phyloP scores from a whole-genome alignment of 2,888 invertebrate genomes.

The Synergus itoensis region DNA sequence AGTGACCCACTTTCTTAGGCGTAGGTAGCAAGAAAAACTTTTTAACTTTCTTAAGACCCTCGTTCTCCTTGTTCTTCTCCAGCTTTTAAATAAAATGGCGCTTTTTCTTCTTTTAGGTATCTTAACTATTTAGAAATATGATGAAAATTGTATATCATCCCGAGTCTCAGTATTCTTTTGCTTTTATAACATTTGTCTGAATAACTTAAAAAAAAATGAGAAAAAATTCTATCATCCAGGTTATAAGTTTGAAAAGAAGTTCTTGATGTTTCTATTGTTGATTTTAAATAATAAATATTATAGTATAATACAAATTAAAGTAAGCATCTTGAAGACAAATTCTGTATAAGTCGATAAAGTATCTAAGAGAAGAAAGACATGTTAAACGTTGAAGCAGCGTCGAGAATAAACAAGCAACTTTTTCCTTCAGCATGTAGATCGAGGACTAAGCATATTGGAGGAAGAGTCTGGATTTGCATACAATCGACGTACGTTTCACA shows the following conservation, averaged over 20 bases:
- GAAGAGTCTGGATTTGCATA: constrained; percentile 64
- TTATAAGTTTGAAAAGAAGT: no score
- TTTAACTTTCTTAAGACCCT: constrained; percentile 66
- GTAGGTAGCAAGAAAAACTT: constrained; percentile 66
- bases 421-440: constrained; percentile 52
- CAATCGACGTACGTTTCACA: constrained; percentile 62
- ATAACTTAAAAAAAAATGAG: no score
- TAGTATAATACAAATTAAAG: neutral
- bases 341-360: neutral
- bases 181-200: no score
- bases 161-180: no score
- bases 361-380: constrained; percentile 54
- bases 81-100: neutral
- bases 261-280: no score
- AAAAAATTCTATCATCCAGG: no score
- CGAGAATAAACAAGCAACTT: constrained; percentile 54
- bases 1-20: constrained; percentile 73
- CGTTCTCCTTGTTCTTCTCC: constrained; percentile 21
- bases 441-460: constrained; percentile 52
- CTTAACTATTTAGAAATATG: no score
- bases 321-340: neutral
- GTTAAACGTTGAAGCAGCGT: constrained; percentile 54
- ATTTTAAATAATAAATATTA: neutral
- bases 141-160: no score
- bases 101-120: neutral